phyloP scores from a whole-genome alignment of 2,888 invertebrate genomes.

The Trachelus troglodyta region DNA sequence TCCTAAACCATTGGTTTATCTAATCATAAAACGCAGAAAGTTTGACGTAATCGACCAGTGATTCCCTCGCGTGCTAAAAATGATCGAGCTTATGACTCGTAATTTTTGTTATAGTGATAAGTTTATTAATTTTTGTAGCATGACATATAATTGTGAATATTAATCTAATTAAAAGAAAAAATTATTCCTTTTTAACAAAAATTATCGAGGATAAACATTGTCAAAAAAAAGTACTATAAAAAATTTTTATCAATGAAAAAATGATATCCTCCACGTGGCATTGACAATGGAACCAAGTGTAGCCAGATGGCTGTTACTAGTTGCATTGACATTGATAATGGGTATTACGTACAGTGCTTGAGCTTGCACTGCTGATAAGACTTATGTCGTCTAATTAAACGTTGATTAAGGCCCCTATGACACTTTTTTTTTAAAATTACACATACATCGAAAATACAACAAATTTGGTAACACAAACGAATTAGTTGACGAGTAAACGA shows the following conservation, averaged over 20 bases:
- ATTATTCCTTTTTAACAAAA: not conserved
- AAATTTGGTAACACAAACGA: not conserved
- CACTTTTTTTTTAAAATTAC: no score
- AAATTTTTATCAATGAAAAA: not conserved
- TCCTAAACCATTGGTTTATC: not conserved
- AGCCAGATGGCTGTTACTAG: not conserved
- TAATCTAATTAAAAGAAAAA: not conserved
- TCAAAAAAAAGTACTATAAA: not conserved
- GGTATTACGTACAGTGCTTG: not conserved
- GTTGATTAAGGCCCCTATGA: not conserved
- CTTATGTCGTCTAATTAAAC: not conserved
- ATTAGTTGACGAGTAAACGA: not conserved
- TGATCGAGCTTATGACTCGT: no score
- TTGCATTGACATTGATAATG: not conserved
- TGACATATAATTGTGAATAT: not conserved
- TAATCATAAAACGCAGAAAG: not conserved
- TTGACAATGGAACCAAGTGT: not conserved
- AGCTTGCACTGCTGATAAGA: not conserved
- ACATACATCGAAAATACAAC: not conserved
- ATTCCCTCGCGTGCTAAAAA: no score
- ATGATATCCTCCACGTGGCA: not conserved
- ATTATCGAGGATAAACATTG: not conserved
- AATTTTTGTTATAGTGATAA: no score
- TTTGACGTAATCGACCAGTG: not conserved
- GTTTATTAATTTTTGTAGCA: no score